Conservation (phyloP, 1,140 invertebrate genomes). For the Charaxes varanes region DNA sequence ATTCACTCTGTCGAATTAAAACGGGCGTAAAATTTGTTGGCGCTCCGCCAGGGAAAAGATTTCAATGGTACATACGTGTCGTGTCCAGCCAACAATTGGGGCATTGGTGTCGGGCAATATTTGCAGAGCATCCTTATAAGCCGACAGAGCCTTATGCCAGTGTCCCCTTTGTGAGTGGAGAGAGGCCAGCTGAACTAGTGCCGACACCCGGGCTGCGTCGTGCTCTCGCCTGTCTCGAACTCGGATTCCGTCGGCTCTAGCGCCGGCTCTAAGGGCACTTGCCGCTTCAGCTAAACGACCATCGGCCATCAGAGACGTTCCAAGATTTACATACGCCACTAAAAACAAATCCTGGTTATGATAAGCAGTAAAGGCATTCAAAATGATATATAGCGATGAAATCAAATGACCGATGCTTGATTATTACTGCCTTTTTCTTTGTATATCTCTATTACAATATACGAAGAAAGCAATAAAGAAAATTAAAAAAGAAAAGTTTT, state of each 20-base stretch:
- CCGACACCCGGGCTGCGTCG: constrained; percentile 91
- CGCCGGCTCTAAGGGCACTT: constrained; percentile 86
- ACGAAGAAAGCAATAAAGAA: no score
- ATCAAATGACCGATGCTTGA: no score
- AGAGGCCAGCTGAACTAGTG: constrained; percentile 92
- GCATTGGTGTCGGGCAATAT: constrained; percentile 78
- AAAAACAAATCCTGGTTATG: constrained; percentile 16
- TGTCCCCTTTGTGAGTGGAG: constrained; percentile 91
- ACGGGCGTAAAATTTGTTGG: constrained; percentile 16
- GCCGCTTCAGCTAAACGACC: constrained; percentile 90
- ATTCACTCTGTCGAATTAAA: constrained; percentile 7
- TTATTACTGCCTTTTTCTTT: no score
- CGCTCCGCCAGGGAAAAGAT: constrained; percentile 9
- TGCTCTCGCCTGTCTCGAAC: constrained; percentile 93
- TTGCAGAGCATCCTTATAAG: constrained; percentile 90
- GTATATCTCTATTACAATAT: no score
- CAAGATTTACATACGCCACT: constrained; percentile 97
- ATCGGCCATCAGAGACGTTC: constrained; percentile 87
- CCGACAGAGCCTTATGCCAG: constrained; percentile 88
- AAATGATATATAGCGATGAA: no score
- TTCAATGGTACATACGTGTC: constrained; percentile 44
- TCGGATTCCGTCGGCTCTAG: constrained; percentile 87
- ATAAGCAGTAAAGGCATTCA: no score
- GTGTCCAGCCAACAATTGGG: constrained; percentile 56
- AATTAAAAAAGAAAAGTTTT: no score